Evolutionary conservation across 2,113 vertebrate species (phyloP).

Genomic region (Reinhardtius hippoglossoides): DNA sequence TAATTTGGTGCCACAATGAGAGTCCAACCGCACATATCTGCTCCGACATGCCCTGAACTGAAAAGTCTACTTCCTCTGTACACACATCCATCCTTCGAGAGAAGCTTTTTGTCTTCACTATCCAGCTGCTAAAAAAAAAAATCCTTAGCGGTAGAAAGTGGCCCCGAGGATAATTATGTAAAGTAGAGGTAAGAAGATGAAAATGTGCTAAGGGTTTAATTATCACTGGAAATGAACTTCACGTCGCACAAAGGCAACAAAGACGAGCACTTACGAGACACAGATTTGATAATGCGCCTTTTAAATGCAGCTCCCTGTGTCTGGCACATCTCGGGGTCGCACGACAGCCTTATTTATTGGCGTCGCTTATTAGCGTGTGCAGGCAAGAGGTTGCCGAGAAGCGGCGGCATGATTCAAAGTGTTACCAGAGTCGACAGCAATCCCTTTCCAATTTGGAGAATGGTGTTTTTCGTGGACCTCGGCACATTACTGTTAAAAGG

Average conservation of each 20-base stretch:
- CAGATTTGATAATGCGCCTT: constrained; percentile 59
- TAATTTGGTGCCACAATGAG: constrained; percentile 14
- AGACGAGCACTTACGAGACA: constrained; percentile 43
- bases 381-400: constrained; percentile 14
- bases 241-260: constrained; percentile 33
- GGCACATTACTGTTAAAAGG: constrained; percentile 15
- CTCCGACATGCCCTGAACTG: constrained; percentile 1
- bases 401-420: constrained; percentile 7
- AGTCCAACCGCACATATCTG: neutral
- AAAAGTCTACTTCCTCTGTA: constrained; percentile 9
- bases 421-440: constrained; percentile 17
- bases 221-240: constrained; percentile 62
- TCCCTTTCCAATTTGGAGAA: constrained; percentile 25
- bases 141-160: constrained; percentile 30
- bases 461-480: constrained; percentile 21
- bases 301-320: constrained; percentile 36
- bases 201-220: constrained; percentile 69
- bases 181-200: constrained; percentile 62
- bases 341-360: constrained; percentile 43
- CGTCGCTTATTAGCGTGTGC: constrained; percentile 30
- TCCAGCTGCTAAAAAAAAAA: constrained; percentile 47
- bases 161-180: constrained; percentile 64
- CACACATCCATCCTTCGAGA: constrained; percentile 39
- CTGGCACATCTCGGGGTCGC: constrained; percentile 35
- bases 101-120: constrained; percentile 36